Evolutionary conservation across 2,113 vertebrate species (phyloP), one percentile per base, ranked within the genome.

Genomic region (Calonectris borealis): DNA sequence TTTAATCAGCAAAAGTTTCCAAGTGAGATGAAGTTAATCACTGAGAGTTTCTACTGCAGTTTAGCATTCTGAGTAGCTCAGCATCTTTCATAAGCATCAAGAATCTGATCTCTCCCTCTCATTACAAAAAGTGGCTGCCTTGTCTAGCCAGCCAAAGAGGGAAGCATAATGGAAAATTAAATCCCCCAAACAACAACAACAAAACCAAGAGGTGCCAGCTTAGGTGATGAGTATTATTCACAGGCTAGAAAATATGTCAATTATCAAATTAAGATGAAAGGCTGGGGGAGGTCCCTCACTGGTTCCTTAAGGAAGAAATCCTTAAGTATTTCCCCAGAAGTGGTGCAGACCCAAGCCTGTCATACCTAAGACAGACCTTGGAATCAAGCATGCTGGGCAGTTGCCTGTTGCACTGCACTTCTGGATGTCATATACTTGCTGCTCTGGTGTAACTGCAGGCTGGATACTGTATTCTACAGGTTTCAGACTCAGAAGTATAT

Each of bases 231-330:
- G 19, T 40, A 6, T 26, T 77, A 34, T 66, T 65, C 25, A 52
- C 20, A 31, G 38, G 6, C 4, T 40, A 52, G 44, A 65, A 78
- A 60, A 46, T 22, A 19, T 2, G 2, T 3, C 2, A 2, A 24
- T 48, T 58, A 48, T 42, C 20, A 78, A 52, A 78, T 34, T 36
- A 72, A 60, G 9, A 40, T 4, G 5, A 73, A 68, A 61, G 10
- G 8, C 4, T 1, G 3, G 2, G 3, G 5, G 12, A 42, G 4
- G 1, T 34, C 11, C 4, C 8, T 44, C 40, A 32, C 5, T n/a
- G 10, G 1, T 62, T 78, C 20, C 2, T 66, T 68, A 57, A 51
- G 19, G 16, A 87, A 26, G 8, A 78, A 55, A 38, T 72, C 10
- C 11, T 55, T 55, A 61, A 38, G 11, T 78, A 65, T 66, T 87